Conservation (phyloP, 1,140 invertebrate genomes). For the Ips typographus region DNA sequence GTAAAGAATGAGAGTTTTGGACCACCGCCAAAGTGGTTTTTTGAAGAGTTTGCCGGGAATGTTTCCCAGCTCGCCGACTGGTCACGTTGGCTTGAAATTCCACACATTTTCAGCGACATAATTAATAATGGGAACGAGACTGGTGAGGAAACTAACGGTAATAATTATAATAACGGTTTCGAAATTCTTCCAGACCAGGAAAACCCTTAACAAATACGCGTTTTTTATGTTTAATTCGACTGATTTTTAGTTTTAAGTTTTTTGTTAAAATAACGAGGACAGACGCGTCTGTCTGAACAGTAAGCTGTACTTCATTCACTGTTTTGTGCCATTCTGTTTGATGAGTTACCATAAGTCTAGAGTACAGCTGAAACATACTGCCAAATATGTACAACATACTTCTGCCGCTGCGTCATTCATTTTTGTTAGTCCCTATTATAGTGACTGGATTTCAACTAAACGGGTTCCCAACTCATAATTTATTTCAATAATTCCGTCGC, state of each 20-base stretch:
- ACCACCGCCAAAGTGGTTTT: constrained; percentile 18
- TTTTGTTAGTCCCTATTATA: too few relatives aligned
- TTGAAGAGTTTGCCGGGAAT: constrained; percentile 19
- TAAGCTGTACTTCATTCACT: too few relatives aligned
- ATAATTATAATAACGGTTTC: neutral
- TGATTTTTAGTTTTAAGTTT: constrained; percentile 26
- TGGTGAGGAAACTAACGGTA: constrained; percentile 12
- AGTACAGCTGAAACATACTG: too few relatives aligned
- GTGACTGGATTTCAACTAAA: too few relatives aligned
- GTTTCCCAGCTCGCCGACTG: constrained; percentile 1
- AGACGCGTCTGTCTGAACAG: too few relatives aligned
- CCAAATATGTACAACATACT: too few relatives aligned
- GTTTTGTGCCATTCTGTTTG: too few relatives aligned
- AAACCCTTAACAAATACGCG: constrained; percentile 3
- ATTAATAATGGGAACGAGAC: constrained; percentile 4
- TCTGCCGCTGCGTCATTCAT: too few relatives aligned
- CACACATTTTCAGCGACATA: neutral
- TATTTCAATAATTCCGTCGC: too few relatives aligned
- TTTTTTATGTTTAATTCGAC: constrained; percentile 20
- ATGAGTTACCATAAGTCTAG: too few relatives aligned
- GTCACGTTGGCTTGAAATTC: neutral
- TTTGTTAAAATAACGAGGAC: neutral
- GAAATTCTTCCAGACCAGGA: constrained; percentile 1
- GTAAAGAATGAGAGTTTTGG: constrained; percentile 24
- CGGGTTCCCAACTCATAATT: too few relatives aligned